Conservation (phyloP, 2,888 invertebrate species). For the Cryptosula pallasiana region DNA sequence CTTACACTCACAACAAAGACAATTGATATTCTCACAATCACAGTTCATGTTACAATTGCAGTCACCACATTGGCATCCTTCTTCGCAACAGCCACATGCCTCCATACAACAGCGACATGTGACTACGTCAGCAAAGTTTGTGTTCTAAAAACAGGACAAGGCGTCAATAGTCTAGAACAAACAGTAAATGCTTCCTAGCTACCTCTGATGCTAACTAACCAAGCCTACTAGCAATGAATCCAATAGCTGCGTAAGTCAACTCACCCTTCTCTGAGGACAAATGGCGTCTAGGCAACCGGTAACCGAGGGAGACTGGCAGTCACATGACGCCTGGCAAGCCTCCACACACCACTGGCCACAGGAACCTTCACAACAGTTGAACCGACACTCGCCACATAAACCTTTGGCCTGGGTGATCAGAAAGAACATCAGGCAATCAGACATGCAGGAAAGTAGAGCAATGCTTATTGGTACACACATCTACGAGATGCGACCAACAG, state of each 20-base stretch:
- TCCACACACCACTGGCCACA: slow-evolving; percentile 18
- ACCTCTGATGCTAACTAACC: too few relatives aligned
- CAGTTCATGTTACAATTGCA: slow-evolving; percentile 24
- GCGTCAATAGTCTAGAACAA: too few relatives aligned
- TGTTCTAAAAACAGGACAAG: slow-evolving; percentile 6
- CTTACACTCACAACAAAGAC: slow-evolving; percentile 23
- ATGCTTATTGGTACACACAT: too few relatives aligned
- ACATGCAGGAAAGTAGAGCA: too few relatives aligned
- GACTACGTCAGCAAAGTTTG: slow-evolving; percentile 21
- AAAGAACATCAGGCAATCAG: too few relatives aligned
- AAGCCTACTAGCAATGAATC: too few relatives aligned
- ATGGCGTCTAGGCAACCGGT: slow-evolving; percentile 23
- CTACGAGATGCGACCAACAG: too few relatives aligned
- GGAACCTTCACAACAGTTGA: slow-evolving; percentile 22
- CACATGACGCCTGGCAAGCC: slow-evolving; percentile 17
- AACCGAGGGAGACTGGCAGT: slow-evolving; percentile 10
- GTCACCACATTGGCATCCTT: slow-evolving; percentile 17
- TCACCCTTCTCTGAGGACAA: slow-evolving; percentile 24
- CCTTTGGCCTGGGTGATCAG: slow-evolving; percentile 4
- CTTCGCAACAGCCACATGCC: slow-evolving; percentile 19
- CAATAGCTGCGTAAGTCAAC: too few relatives aligned
- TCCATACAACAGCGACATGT: slow-evolving; percentile 12
- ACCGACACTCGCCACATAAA: slow-evolving; percentile 18
- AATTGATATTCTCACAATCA: slow-evolving; percentile 25
- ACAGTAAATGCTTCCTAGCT: too few relatives aligned